Evolutionary conservation across 2,888 invertebrate genomes (phyloP).

Genomic region (Smittia sp.): DNA sequence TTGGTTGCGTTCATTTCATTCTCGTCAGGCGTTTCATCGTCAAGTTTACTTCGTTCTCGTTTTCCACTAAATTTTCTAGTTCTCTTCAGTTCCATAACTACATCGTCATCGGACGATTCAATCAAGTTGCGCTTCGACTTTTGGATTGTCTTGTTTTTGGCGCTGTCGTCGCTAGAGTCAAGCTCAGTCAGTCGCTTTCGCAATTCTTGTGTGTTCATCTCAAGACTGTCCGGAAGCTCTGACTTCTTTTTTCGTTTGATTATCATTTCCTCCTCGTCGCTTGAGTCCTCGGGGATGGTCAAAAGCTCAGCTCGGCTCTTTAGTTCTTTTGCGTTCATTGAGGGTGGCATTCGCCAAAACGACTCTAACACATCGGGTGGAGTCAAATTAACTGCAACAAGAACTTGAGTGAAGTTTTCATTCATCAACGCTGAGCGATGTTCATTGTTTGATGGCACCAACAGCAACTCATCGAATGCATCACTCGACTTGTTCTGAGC

Average conservation of each 20-base stretch:
- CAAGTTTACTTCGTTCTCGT: constrained; percentile 31
- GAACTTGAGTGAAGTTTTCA: not conserved
- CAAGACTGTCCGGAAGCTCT: constrained; percentile 44
- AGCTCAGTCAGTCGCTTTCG: constrained; percentile 50
- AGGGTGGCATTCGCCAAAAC: constrained; percentile 1
- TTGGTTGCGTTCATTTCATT: constrained; percentile 39
- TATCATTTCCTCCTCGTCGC: not conserved
- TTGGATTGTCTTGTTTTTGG: constrained; percentile 37
- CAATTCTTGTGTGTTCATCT: constrained; percentile 52
- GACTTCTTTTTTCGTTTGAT: constrained; percentile 21
- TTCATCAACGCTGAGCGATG: not conserved
- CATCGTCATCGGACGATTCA: constrained; percentile 37
- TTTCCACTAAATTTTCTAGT: constrained; percentile 28
- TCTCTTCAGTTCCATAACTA: constrained; percentile 36
- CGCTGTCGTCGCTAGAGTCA: constrained; percentile 45
- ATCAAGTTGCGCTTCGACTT: constrained; percentile 31
- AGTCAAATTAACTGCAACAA: not conserved
- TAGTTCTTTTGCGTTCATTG: not conserved
- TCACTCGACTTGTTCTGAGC: not conserved
- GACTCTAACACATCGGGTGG: not conserved
- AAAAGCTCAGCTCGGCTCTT: not conserved
- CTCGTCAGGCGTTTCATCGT: constrained; percentile 27
- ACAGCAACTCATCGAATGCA: not conserved
- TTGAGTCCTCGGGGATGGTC: not conserved
- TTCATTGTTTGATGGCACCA: not conserved